Conservation (phyloP, 2,888 invertebrate genomes). For the Diabrotica balteata region DNA sequence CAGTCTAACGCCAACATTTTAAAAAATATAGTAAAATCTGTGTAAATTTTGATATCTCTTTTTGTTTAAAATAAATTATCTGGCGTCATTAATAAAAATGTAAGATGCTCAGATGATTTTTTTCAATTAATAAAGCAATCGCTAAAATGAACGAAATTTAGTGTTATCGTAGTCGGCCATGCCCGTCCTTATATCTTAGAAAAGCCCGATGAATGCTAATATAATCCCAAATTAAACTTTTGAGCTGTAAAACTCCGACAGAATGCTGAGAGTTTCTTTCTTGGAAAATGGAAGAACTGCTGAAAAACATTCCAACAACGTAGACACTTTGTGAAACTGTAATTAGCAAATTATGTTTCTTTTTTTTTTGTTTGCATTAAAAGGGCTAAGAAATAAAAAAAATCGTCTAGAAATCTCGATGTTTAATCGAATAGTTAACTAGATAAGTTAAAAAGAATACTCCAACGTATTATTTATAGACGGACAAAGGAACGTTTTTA, state of each 20-base stretch:
- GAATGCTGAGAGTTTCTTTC: conserved; percentile 29
- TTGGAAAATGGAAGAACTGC: conserved; percentile 9
- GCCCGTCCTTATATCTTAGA: conserved; percentile 16
- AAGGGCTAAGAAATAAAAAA: conserved; percentile 7
- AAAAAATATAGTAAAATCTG: no score
- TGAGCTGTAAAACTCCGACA: conserved; percentile 26
- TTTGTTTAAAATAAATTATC: neutral
- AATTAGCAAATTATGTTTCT: conserved; percentile 31
- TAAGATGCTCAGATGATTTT: neutral
- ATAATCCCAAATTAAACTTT: conserved; percentile 30
- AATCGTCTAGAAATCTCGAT: conserved; percentile 3
- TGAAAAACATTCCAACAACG: conserved; percentile 25
- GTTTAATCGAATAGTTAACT: no score
- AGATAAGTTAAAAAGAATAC: no score
- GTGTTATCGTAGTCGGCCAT: conserved; percentile 35
- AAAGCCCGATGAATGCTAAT: conserved; percentile 28
- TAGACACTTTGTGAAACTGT: conserved; percentile 30
- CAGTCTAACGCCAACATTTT: no score
- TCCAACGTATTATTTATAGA: no score
- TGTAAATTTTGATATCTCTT: no score
- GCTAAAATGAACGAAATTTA: conserved; percentile 28
- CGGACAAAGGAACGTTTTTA: no score
- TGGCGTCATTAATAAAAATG: neutral
- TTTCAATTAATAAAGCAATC: conserved; percentile 17
- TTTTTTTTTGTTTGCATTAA: conserved; percentile 17